Evolutionary conservation across 2,113 vertebrate species (phyloP).

Genomic region (Crotalus viridis): DNA sequence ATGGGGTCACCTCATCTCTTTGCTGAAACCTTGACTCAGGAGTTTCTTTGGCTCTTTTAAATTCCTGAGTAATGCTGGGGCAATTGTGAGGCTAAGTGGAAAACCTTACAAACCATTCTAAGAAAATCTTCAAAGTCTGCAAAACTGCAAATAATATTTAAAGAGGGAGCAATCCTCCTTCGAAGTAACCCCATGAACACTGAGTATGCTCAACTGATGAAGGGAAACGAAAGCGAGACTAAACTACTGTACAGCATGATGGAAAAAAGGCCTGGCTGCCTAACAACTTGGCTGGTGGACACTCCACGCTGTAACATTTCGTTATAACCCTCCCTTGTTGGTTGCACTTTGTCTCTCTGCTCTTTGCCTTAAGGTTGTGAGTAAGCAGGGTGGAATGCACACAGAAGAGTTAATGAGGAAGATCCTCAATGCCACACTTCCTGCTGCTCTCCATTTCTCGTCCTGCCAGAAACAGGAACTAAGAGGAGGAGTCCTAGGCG

Average conservation of each 20-base stretch:
- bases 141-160: neutral
- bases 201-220: neutral
- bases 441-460: slow-evolving; percentile 24
- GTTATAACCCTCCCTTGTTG: neutral
- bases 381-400: neutral
- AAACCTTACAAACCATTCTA: neutral
- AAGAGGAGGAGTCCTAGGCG: slow-evolving; percentile 16
- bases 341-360: neutral
- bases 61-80: too few relatives aligned
- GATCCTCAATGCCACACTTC: neutral
- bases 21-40: too few relatives aligned
- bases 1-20: too few relatives aligned
- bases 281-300: neutral
- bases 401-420: neutral
- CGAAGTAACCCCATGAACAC: neutral
- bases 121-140: neutral
- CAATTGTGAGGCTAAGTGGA: too few relatives aligned
- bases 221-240: neutral
- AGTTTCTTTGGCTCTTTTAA: too few relatives aligned
- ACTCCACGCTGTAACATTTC: neutral
- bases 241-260: neutral
- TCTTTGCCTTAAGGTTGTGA: neutral
- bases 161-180: neutral
- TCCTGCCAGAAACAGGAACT: slow-evolving; percentile 44
- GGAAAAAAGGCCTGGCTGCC: neutral